Evolutionary conservation across 2,797 vertebrate species (phyloP).

Genomic region (Astyanax mexicanus): DNA sequence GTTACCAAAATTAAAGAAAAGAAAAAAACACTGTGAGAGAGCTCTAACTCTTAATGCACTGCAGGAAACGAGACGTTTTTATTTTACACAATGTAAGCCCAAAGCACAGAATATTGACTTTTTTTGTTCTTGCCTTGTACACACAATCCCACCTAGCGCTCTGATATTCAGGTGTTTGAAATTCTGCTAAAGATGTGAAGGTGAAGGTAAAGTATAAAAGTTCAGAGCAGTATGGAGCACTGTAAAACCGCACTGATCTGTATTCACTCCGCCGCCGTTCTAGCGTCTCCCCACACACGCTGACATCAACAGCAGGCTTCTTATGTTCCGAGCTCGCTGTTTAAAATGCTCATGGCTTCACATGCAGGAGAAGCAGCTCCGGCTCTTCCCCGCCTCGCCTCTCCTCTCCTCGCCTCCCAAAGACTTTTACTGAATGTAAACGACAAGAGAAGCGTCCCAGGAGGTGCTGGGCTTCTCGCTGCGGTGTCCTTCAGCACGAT

Average conservation of each 20-base stretch:
- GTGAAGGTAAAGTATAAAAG: constrained; percentile 37
- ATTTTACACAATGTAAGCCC: constrained; percentile 9
- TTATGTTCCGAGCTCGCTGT: constrained; percentile 25
- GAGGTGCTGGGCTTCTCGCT: constrained; percentile 26
- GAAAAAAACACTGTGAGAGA: too few relatives aligned
- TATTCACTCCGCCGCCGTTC: constrained; percentile 45
- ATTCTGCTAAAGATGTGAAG: constrained; percentile 24
- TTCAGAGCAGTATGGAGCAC: constrained; percentile 37
- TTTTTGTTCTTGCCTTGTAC: constrained; percentile 13
- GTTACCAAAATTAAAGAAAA: too few relatives aligned
- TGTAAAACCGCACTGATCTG: constrained; percentile 48
- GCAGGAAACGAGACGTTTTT: constrained; percentile 7
- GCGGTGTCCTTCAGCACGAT: constrained; percentile 33
- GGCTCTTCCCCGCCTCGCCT: constrained; percentile 29
- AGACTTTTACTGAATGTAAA: constrained; percentile 50
- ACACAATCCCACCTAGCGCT: constrained; percentile 24
- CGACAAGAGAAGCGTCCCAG: constrained; percentile 42
- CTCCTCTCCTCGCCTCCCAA: constrained; percentile 36
- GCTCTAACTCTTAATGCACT: neutral
- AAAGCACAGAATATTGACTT: constrained; percentile 31
- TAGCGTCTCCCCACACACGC: constrained; percentile 30
- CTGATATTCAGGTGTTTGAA: constrained; percentile 40
- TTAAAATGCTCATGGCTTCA: constrained; percentile 47
- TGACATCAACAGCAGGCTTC: constrained; percentile 40
- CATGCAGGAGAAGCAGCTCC: constrained; percentile 29